Percentiles rank a stretch among this genome's conserved stretches.
Conservation (phyloP, 2,113 vertebrate genomes). For the Anser cygnoides region DNA sequence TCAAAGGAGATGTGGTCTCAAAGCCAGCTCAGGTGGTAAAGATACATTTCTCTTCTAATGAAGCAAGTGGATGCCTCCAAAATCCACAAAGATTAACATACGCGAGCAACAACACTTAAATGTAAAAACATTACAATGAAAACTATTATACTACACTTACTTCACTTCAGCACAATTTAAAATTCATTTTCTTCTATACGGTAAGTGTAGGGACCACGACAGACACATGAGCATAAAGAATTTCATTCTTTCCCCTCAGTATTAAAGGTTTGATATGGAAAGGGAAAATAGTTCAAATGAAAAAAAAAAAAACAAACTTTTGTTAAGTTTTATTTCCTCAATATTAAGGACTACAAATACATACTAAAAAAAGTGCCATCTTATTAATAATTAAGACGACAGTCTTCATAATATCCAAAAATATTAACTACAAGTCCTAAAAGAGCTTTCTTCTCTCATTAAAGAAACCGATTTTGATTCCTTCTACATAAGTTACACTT, state of each 20-base stretch:
- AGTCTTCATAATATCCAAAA: background rate
- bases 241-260: background rate
- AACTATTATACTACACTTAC: background rate
- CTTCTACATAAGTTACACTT: background rate
- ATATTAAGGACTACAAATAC: background rate
- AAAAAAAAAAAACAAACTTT: background rate
- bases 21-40: background rate
- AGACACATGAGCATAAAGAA: background rate
- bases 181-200: background rate
- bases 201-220: background rate
- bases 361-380: background rate
- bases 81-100: background rate
- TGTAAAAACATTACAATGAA: background rate
- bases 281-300: background rate
- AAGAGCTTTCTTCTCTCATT: background rate
- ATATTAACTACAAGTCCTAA: background rate
- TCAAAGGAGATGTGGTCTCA: background rate
- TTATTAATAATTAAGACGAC: background rate
- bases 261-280: background rate
- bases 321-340: background rate
- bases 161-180: background rate
- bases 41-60: background rate
- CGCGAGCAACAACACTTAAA: background rate
- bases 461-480: background rate
- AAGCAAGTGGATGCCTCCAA: background rate